Evolutionary conservation across 2,113 vertebrate genomes (phyloP).

Genomic region (Pterocles gutturalis): DNA sequence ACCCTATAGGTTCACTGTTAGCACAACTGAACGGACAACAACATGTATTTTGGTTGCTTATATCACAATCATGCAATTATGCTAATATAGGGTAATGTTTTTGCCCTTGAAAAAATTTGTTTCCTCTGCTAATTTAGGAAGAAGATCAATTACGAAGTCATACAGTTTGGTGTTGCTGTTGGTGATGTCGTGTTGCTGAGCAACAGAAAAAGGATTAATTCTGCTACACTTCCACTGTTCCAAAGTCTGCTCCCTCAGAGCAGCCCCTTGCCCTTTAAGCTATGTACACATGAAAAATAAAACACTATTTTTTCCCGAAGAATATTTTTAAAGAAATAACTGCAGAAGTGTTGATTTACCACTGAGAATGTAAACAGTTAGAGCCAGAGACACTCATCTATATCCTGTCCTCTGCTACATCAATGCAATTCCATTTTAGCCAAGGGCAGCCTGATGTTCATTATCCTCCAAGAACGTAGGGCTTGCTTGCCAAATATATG

Average conservation of each 20-base stretch:
- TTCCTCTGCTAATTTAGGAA: not conserved
- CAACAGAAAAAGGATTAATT: not conserved
- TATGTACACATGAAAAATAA: not conserved
- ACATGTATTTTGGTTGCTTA: not conserved
- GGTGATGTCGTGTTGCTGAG: not conserved
- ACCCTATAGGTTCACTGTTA: not conserved
- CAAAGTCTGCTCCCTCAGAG: not conserved
- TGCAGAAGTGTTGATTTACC: not conserved
- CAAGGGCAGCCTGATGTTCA: not conserved
- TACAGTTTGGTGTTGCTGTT: not conserved
- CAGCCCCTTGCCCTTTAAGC: not conserved
- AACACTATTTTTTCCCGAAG: not conserved
- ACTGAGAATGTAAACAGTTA: not conserved
- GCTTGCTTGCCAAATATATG: not conserved
- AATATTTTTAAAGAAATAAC: not conserved
- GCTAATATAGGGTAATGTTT: not conserved
- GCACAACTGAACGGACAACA: not conserved
- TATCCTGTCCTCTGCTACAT: not conserved
- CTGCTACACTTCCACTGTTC: not conserved
- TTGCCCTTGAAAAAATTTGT: not conserved
- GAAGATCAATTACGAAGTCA: not conserved
- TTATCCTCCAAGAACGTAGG: slow-evolving; percentile 5
- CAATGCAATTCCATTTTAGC: slow-evolving; percentile 23
- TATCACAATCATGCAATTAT: not conserved
- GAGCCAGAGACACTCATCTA: not conserved